Percentiles rank a stretch among this genome's conserved stretches.
These are phyloP conservation scores for Amphimallon solstitiale DNA, from an alignment of 2,888 invertebrate species.

Conservation along the genomic window DNA sequence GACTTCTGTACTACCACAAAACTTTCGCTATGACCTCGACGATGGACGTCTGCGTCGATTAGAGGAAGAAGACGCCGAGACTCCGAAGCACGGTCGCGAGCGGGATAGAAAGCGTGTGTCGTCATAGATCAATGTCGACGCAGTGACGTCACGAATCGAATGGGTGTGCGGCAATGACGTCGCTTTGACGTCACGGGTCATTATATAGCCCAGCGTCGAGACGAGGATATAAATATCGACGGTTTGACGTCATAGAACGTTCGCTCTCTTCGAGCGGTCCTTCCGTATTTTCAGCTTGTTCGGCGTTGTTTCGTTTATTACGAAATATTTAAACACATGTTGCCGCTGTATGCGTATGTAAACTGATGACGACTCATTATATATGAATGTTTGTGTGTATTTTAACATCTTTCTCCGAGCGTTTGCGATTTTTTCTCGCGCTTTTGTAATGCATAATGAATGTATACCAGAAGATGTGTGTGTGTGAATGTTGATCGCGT, in stretches of 20 bases:
- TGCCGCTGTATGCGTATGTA: constrained; percentile 23
- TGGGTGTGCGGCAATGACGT: constrained; percentile 54
- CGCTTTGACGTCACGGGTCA: constrained; percentile 52
- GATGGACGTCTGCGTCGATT: constrained; percentile 47
- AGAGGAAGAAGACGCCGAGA: constrained; percentile 40
- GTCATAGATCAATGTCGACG: constrained; percentile 53
- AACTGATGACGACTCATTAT: constrained; percentile 4
- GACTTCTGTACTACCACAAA: constrained; percentile 50
- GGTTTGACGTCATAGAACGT: constrained; percentile 52
- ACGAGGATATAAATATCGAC: constrained; percentile 53
- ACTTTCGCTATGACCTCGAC: constrained; percentile 56
- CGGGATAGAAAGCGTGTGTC: constrained; percentile 49
- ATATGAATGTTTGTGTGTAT: constrained; percentile 6
- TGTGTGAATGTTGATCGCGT: too few species aligned
- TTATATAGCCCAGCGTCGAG: constrained; percentile 50
- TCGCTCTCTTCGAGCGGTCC: constrained; percentile 40
- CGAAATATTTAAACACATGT: constrained; percentile 36
- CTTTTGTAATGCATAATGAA: too few species aligned
- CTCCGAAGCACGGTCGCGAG: constrained; percentile 37
- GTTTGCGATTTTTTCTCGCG: background rate
- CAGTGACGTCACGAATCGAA: constrained; percentile 51
- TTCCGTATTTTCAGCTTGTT: constrained; percentile 36
- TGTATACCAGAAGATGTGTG: too few species aligned
- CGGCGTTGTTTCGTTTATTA: constrained; percentile 18
- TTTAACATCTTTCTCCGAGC: background rate